Evolutionary conservation across 1,140 invertebrate species (phyloP).

Genomic region (Drosophila tristis): DNA sequence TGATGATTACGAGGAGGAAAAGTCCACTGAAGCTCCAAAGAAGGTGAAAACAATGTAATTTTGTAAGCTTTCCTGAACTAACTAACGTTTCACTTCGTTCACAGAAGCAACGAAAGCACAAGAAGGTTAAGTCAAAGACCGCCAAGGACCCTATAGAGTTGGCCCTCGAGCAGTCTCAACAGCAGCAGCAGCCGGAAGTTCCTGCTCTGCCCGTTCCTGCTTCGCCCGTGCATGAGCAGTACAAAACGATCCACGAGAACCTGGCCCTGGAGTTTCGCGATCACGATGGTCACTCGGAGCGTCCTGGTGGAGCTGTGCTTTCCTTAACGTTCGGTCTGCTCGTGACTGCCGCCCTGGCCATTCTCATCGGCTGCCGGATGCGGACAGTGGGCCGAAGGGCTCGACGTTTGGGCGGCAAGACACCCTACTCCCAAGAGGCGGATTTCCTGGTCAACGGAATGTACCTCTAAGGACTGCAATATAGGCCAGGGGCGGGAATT

Average conservation of each 20-base stretch:
- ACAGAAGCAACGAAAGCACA: constrained; percentile 78
- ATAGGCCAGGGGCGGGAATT: neutral
- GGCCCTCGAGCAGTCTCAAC: constrained; percentile 72
- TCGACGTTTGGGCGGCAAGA: constrained; percentile 89
- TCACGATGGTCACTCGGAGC: constrained; percentile 87
- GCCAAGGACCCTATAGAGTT: constrained; percentile 71
- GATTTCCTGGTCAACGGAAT: constrained; percentile 99
- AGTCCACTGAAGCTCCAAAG: constrained; percentile 80
- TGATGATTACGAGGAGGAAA: constrained; percentile 81
- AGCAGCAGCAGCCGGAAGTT: constrained; percentile 39
- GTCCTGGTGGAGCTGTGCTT: constrained; percentile 92
- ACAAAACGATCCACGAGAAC: constrained; percentile 81
- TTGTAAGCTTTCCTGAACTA: too few relatives aligned
- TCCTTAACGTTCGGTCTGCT: constrained; percentile 90
- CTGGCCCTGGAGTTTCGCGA: constrained; percentile 81
- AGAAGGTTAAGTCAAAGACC: constrained; percentile 64
- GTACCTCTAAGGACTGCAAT: constrained; percentile 90
- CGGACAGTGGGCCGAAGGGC: constrained; percentile 89
- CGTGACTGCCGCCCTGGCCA: constrained; percentile 88
- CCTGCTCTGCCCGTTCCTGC: constrained; percentile 53
- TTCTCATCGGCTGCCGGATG: constrained; percentile 93
- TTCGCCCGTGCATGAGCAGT: constrained; percentile 74
- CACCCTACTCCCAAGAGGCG: constrained; percentile 95
- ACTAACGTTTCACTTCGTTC: neutral
- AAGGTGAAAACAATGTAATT: constrained; percentile 46